Evolutionary conservation across 2,888 invertebrate genomes (phyloP).

Genomic region (Eremobia ochroleuca): DNA sequence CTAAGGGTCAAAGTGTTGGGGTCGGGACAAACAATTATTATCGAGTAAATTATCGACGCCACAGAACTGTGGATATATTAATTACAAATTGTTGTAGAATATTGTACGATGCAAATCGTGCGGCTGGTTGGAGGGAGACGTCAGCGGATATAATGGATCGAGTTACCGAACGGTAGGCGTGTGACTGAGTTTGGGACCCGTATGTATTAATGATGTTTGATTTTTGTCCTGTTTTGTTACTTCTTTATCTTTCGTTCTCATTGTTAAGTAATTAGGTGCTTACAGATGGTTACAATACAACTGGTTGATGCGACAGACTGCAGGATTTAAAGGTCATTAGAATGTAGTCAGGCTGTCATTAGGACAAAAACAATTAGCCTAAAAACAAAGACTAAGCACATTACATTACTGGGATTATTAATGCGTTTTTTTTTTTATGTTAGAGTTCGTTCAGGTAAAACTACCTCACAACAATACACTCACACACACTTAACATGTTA

Average conservation of each 20-base stretch:
- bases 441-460: not conserved
- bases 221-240: conserved; percentile 28
- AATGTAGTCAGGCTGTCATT: conserved; percentile 1
- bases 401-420: conserved; percentile 4
- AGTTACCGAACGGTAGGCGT: conserved; percentile 51
- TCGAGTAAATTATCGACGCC: conserved; percentile 80
- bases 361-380: conserved; percentile 3
- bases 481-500: too few species aligned
- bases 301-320: not conserved
- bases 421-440: not conserved
- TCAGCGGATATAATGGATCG: conserved; percentile 62
- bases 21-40: conserved; percentile 86
- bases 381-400: not conserved
- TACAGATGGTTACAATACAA: not conserved
- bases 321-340: conserved; percentile 20
- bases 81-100: conserved; percentile 76
- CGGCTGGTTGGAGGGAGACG: conserved; percentile 57
- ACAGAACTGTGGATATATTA: conserved; percentile 76
- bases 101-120: conserved; percentile 72
- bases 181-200: conserved; percentile 61
- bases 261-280: conserved; percentile 17
- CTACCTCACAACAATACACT: too few species aligned
- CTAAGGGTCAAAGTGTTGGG: conserved; percentile 80
- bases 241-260: not conserved
- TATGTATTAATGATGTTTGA: conserved; percentile 40